Conservation (phyloP, 2,888 invertebrate genomes). For the Muschampia plurimacula region DNA sequence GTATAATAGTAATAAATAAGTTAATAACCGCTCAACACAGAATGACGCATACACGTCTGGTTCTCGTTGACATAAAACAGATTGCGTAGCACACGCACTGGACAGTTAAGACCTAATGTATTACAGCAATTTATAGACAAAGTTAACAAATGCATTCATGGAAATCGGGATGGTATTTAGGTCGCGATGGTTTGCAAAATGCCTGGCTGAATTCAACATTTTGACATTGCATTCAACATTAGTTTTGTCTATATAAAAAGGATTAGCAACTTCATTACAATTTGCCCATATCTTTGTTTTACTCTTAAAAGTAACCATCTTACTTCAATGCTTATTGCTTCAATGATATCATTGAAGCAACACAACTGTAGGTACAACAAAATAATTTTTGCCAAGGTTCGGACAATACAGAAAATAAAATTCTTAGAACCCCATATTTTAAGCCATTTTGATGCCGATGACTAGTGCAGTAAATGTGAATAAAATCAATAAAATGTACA, state of each 20-base stretch:
- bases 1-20: no score
- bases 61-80: constrained; percentile 30
- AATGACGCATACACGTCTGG: constrained; percentile 32
- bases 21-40: constrained; percentile 16
- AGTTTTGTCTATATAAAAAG: not conserved
- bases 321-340: no score
- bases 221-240: not conserved
- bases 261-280: not conserved
- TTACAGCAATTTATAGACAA: constrained; percentile 32
- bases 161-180: constrained; percentile 61
- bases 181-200: constrained; percentile 70
- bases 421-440: not conserved
- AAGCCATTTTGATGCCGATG: not conserved
- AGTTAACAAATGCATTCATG: constrained; percentile 31
- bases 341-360: no score
- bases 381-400: no score
- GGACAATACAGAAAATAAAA: not conserved
- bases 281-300: not conserved
- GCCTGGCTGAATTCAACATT: constrained; percentile 54
- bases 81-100: constrained; percentile 26
- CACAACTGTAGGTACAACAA: no score
- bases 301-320: no score
- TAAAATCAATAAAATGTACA: not conserved
- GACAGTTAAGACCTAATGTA: constrained; percentile 20
- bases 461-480: not conserved